Percentiles rank a stretch among this genome's conserved stretches.
Evolutionary conservation across 2,113 vertebrate species (phyloP).

Genomic region (Antigone vipio): DNA sequence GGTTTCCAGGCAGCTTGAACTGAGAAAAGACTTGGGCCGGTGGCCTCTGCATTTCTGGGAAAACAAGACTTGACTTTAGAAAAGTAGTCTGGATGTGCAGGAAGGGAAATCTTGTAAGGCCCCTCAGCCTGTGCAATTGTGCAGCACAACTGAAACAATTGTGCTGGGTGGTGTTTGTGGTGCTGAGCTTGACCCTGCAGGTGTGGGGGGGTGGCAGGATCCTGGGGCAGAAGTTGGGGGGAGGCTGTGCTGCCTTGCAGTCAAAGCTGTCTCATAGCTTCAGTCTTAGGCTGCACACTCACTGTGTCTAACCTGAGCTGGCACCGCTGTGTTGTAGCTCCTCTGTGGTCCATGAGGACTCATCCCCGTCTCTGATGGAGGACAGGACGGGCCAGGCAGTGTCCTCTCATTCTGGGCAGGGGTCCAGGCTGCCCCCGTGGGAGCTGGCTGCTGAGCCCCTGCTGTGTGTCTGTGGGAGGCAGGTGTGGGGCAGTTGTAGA

Average conservation of each 20-base stretch:
- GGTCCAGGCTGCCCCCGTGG: neutral
- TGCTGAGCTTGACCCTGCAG: neutral
- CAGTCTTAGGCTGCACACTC: rapidly evolving
- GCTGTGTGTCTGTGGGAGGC: neutral
- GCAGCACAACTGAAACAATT: neutral
- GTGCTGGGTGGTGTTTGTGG: neutral
- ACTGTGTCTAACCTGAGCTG: neutral
- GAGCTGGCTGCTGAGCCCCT: neutral
- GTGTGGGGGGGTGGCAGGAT: neutral
- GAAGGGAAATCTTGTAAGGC: neutral
- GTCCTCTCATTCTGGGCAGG: neutral
- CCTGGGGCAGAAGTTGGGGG: neutral
- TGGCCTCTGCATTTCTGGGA: neutral
- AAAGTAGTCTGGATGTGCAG: neutral
- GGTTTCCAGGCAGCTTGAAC: neutral
- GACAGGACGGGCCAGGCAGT: neutral
- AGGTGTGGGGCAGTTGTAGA: neutral
- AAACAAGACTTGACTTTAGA: constrained; percentile 8
- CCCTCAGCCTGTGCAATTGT: neutral
- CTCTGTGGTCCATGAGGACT: rapidly evolving
- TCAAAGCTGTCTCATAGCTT: neutral
- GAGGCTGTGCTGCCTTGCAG: neutral
- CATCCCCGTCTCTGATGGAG: neutral
- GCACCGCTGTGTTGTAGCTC: too few species aligned
- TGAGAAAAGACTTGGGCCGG: neutral